Base-by-base conservation (phyloP, 2,888 invertebrate species). In the Scaptomyza cyrtandrae region DNA sequence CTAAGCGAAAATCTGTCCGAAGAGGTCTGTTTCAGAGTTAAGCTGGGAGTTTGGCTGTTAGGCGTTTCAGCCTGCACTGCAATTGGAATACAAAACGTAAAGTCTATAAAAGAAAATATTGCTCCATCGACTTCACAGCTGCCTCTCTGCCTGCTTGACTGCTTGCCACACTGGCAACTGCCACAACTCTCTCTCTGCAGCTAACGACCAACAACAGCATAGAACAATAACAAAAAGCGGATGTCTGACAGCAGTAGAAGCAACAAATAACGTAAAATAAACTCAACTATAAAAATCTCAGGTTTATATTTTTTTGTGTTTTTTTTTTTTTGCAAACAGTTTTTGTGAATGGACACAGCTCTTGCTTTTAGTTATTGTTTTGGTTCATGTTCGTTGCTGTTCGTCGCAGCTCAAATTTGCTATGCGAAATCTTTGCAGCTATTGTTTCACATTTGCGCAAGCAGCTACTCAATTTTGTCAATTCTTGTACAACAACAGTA, bases 221-320 rank as follows among this genome's bases (percentile, higher is more conserved):
- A 48, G 31, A 57, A 46, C 29, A 58, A 41, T 45, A 59, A 63
- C 39, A 63, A 45, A 35, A 50, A 39, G 29, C 43, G 19, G 16
- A 54, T 46, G 39, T 45, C 46, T 52, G 49, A 62, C 66, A 66
- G 37, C 24, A 24, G 19, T 7, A 49, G 44, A 11, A 48, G 43
- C 61, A 74, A 74, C 71, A 79, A 74, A 84, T 67, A 69, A 73
- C 66, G 53, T 64, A 70, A 78, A 71, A 77, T 75, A 83, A 83
- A 87, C 70, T 79, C 67, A 63, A 71, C 83, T 75, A 87, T 80
- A 85, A 87, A 81, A 87, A 85, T 87, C 88, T 77, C 75, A 83
- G 87, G 87, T 83, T 85, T 85, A 83, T 79, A 74, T 80, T 53
- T 61, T 67, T 41, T 7, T 39, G 7, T 3, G 6, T 2, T 14